A percentile compares a stretch with the other conserved stretches of the same genome.
Evolutionary conservation across 2,888 invertebrate genomes (phyloP).

Genomic region (Tribolium freemani): DNA sequence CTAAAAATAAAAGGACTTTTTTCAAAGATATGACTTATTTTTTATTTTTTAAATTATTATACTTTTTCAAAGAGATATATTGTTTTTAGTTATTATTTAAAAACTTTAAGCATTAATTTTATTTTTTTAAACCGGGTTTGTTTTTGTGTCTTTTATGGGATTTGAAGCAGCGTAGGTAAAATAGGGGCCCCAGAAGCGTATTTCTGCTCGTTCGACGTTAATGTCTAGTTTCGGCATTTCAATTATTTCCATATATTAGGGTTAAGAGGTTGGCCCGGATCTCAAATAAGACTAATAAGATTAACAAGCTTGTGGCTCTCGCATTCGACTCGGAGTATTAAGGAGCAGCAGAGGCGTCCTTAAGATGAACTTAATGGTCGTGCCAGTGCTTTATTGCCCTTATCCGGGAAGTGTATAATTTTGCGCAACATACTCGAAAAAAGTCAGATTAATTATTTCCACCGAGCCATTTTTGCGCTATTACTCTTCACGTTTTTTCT

Average conservation of each 20-base stretch:
- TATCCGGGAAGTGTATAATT: slow-evolving; percentile 30
- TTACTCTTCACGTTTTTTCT: slow-evolving; percentile 13
- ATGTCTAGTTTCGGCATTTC: slow-evolving; percentile 19
- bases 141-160: no score
- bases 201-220: not conserved
- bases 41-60: no score
- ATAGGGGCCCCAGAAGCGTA: no score
- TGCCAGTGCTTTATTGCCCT: slow-evolving; percentile 34
- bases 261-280: slow-evolving; percentile 26
- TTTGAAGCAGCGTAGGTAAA: no score
- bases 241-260: slow-evolving; percentile 33
- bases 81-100: no score
- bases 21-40: no score
- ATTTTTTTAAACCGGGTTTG: no score
- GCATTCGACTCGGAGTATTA: slow-evolving; percentile 38
- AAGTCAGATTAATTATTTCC: slow-evolving; percentile 31
- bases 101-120: no score
- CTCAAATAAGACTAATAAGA: slow-evolving; percentile 41
- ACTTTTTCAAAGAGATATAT: no score
- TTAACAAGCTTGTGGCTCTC: slow-evolving; percentile 44
- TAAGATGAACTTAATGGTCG: slow-evolving; percentile 35
- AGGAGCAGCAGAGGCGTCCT: slow-evolving; percentile 23
- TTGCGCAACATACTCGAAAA: slow-evolving; percentile 30
- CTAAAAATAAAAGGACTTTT: no score
- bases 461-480: slow-evolving; percentile 16